Conservation (phyloP, 2,113 vertebrate species). For the Hyperoodon ampullatus region DNA sequence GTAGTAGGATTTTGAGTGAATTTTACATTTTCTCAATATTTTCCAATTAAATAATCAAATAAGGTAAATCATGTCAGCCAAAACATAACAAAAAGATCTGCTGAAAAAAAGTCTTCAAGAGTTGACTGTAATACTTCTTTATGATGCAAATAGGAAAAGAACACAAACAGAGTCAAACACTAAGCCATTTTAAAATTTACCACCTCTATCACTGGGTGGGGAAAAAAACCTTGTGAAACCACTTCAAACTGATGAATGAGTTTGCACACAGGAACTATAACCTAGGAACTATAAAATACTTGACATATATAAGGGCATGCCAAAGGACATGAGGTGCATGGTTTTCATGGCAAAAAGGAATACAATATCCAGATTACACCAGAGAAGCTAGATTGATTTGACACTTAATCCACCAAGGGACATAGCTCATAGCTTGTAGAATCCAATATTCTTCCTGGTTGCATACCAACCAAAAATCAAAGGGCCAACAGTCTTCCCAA, state of each 20-base stretch:
- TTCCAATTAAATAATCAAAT: background rate
- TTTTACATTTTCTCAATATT: background rate
- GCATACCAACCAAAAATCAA: background rate
- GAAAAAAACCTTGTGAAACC: background rate
- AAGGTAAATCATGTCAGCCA: background rate
- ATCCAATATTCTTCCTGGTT: background rate
- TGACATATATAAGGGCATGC: background rate
- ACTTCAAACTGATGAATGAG: background rate
- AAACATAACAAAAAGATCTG: background rate
- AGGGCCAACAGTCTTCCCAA: background rate
- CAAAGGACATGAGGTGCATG: background rate
- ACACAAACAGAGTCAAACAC: background rate
- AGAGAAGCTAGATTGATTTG: background rate
- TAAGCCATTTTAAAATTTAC: background rate
- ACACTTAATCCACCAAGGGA: background rate
- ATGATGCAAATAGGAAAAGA: background rate
- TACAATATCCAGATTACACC: background rate
- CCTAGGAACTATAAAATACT: background rate
- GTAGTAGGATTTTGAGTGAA: background rate
- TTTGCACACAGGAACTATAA: background rate
- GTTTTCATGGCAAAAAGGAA: background rate
- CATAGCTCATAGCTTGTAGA: background rate
- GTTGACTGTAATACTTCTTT: background rate
- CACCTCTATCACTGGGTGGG: background rate
- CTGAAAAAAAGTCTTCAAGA: background rate